These are phyloP conservation scores for Microplitis manilae DNA, from an alignment of 2,888 invertebrate species.

Conservation along the genomic window DNA sequence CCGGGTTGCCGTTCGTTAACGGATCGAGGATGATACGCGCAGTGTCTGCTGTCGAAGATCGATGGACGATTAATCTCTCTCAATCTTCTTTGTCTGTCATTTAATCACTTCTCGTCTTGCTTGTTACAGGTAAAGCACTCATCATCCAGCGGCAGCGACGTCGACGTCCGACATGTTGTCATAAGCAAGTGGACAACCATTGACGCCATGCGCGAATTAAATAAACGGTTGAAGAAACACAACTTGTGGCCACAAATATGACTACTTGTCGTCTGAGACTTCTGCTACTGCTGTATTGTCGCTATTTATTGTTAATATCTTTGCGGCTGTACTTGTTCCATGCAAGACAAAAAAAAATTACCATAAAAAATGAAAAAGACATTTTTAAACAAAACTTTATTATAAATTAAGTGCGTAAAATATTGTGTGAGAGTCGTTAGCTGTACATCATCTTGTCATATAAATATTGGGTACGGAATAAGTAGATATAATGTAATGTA, in stretches of 20 bases:
- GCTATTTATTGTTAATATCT: slow-evolving; percentile 22
- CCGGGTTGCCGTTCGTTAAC: slow-evolving; percentile 19
- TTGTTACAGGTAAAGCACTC: slow-evolving; percentile 49
- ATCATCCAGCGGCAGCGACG: slow-evolving; percentile 26
- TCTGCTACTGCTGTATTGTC: slow-evolving; percentile 8
- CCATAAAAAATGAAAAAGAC: slow-evolving; percentile 19
- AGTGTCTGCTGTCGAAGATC: slow-evolving; percentile 37
- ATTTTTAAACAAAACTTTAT: slow-evolving; percentile 26
- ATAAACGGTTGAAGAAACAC: slow-evolving; percentile 7
- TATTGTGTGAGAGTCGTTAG: slow-evolving; percentile 2
- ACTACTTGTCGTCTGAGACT: slow-evolving; percentile 9
- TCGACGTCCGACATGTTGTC: slow-evolving; percentile 6
- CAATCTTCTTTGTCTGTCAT: slow-evolving; percentile 48
- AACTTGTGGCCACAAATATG: not conserved
- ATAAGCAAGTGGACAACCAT: slow-evolving; percentile 15
- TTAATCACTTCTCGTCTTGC: slow-evolving; percentile 49
- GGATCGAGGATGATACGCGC: slow-evolving; percentile 14
- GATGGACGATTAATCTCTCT: slow-evolving; percentile 52
- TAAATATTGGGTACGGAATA: slow-evolving; percentile 24
- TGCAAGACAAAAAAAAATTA: slow-evolving; percentile 20
- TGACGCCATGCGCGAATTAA: slow-evolving; percentile 2
- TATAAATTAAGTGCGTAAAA: slow-evolving; percentile 14
- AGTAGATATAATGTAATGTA: slow-evolving; percentile 31
- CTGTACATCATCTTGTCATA: slow-evolving; percentile 29
- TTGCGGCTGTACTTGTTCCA: slow-evolving; percentile 20